Evolutionary conservation across 2,888 invertebrate genomes (phyloP), one percentile per base, ranked within the genome.

Genomic region (Sisyra terminalis): DNA sequence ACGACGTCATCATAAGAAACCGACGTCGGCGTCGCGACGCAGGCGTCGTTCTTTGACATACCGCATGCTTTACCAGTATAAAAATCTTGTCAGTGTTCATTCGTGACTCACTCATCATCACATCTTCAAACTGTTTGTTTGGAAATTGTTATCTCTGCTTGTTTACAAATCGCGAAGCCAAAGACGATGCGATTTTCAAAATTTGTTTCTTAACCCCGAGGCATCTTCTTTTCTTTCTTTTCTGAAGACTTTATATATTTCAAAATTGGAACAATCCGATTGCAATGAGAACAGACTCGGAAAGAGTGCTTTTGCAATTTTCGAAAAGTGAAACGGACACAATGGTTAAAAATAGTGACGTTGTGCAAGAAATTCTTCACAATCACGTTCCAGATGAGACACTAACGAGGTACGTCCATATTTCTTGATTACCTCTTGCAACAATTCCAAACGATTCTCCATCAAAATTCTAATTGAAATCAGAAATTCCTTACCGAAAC

Each of bases 281-380:
- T 11, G 17, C 16, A 18, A 37, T 37, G 37, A 15, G 18, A 37
- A 37, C 37, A n/a, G 37, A 37, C 16, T 10, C 37, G n/a, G 37
- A 37, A 9, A 16, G 14, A 17, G 35, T 35, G 35, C 16, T 13
- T 13, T 8, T 35, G n/a, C 35, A 35, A 15, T 15, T 13, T 35
- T n/a, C 13, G 7, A 35, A 35, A 15, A 35, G 14, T 8, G 2
- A 35, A 3, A 35, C 35, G 16, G 14, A 13, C 35, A 35, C 35
- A 13, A 3, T 37, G 18, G 37, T 37, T 37, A 37, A 37, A 37
- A 37, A 37, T 37, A 46, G 51, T 49, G 36, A 53, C 50, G 46
- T 52, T 34, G 55, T 56, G 40, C 55, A 56, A 49, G 53, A 55
- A 44, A 55, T 55, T 36, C 50, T 56, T 40, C 52, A 52, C 46